Base-by-base conservation (phyloP, 2,797 vertebrate species). In the Psittacula derbiana region DNA sequence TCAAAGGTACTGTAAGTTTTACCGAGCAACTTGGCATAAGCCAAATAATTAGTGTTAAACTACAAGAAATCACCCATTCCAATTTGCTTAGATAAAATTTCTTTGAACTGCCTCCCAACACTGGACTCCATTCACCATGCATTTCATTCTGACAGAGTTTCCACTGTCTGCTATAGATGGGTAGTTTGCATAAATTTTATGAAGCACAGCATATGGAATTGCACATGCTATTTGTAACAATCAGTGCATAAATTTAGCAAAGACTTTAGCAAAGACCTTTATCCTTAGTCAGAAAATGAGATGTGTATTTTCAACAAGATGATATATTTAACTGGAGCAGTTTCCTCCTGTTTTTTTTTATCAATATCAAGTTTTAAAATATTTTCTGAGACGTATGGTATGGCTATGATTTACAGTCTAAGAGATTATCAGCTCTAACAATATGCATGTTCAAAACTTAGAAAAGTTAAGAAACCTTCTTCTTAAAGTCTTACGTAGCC, bases 81-180 rank as follows among this genome's bases (percentile, higher is more conserved):
- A 93, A 31, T 91, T 86, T 74, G 92, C 90, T 95, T 90, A 85
- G 70, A 80, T 95, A 95, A 96, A 92, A 60, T 53, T 43, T 89
- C 92, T 97, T 96, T 95, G 91, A 96, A 92, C 84, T 92, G 52
- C 31, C 36, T 93, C 79, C 80, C 66, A 92, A 89, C 92, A 96
- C 86, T 95, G 84, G 43, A 24, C 80, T 64, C 74, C 65, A 93
- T 95, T 96, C 91, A 95, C 6, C 31, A 38, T 5, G 13, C 4
- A 5, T 64, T 92, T 72, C 71, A 36, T 73, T 87, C 43, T 65
- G 93, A 92, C 82, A 95, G 69, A 69, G 47, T 95, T 89, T 92
- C 78, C 65, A 79, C 50, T 92, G 91, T 93, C 62, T 89, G 41
- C n/a, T 46, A 2, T 4, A 14, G 53, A 46, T 12, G 27, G 18